Evolutionary conservation across 1,140 invertebrate species (phyloP), one percentile per base, ranked within the genome.

Genomic region (Bursaphelenchus mucronatus): DNA sequence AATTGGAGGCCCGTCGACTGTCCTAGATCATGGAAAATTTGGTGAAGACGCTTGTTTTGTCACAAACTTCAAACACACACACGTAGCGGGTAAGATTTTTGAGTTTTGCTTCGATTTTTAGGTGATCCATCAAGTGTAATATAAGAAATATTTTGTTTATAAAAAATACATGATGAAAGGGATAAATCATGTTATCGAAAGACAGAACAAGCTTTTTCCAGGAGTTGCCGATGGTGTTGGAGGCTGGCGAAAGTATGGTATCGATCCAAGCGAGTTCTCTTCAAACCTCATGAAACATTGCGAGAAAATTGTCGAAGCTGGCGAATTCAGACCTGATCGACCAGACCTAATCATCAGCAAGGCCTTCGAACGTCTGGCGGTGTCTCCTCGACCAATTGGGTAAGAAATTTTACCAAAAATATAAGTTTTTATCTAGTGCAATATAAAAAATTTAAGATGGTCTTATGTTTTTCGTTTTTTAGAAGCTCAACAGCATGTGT

Each of bases 191-290:
- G 30, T 30, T 30, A 30, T 30, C 30, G 30, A 30, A 30, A 30
- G 30, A 30, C 5, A 5, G 1, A 30, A 30, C 30, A 30, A 30
- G 1, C 58, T 69, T 51, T 75, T 83, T 83, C 3, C 74, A 94
- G 92, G 94, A 78, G 92, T 97, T 69, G 94, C 94, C 57, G 94
- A 97, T 84, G 94, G 94, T 64, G 94, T 97, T 61, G 94, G 94
- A 63, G 94, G 94, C 55, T 97, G 94, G 94, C 86, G 92, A 75
- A 89, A 89, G 67, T 95, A 96, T 83, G 94, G 93, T n/a, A 90
- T 97, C 63, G 92, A 97, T 85, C 94, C 94, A 3, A 93, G 93
- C 43, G 89, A 91, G 79, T 97, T 97, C 84, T 93, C 92, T 15
- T 87, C 87, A 66, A 90, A 90, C 76, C 83, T 97, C 64, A 96